These are phyloP conservation scores for Dryadula phaetusa DNA, from an alignment of 2,888 invertebrate species.

Conservation along the genomic window DNA sequence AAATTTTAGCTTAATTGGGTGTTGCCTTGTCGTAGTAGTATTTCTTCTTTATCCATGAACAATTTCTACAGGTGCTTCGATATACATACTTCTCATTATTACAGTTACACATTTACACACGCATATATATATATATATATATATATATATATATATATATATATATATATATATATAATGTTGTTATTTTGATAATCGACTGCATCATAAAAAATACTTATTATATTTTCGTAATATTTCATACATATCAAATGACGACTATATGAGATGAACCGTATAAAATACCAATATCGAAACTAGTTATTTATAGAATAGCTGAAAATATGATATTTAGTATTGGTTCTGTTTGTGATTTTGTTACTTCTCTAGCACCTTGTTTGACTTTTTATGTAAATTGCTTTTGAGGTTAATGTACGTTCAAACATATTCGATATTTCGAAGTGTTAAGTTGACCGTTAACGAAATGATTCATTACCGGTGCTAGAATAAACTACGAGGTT, in stretches of 20 bases:
- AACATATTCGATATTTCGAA: constrained; percentile 68
- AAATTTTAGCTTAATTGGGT: constrained; percentile 11
- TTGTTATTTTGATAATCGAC: neutral
- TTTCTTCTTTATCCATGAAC: neutral
- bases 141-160: too few species aligned
- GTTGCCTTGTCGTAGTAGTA: constrained; percentile 3
- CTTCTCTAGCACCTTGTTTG: constrained; percentile 52
- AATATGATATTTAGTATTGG: constrained; percentile 50
- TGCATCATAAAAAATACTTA: constrained; percentile 3
- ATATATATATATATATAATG: too few species aligned
- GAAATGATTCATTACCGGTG: constrained; percentile 80
- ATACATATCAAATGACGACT: constrained; percentile 43
- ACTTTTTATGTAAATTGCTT: constrained; percentile 66
- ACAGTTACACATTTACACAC: too few species aligned
- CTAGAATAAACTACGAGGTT: constrained; percentile 77
- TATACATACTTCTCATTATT: neutral
- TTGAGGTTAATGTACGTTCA: constrained; percentile 65
- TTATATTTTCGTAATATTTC: constrained; percentile 35
- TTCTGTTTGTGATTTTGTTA: constrained; percentile 42
- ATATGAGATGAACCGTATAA: constrained; percentile 25
- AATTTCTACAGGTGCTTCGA: neutral
- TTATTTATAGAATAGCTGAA: constrained; percentile 46
- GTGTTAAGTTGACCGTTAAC: constrained; percentile 75
- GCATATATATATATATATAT: neutral
- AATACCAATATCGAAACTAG: constrained; percentile 36